phyloP scores from a whole-genome alignment of 64 coral and sea anemone species.

The Anthopleura sola region DNA sequence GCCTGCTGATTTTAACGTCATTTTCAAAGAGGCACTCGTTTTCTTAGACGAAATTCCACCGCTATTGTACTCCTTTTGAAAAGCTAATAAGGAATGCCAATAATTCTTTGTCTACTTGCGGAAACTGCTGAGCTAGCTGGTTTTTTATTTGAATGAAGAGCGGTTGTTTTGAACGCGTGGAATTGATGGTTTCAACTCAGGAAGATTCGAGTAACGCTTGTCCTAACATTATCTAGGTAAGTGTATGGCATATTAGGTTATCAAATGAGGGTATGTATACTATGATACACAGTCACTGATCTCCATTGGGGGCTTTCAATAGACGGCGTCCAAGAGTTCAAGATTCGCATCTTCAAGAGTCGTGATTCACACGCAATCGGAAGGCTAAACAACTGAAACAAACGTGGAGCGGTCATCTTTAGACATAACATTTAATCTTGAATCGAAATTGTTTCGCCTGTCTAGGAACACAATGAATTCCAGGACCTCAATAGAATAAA shows the following conservation, averaged over 20 bases:
- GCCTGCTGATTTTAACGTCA: background rate
- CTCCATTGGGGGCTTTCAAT: background rate
- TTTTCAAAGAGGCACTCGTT: background rate
- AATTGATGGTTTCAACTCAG: background rate
- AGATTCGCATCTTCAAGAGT: background rate
- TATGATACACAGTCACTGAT: background rate
- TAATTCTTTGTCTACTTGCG: background rate
- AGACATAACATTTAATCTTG: background rate
- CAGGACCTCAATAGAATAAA: background rate
- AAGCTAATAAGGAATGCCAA: conserved; percentile 5
- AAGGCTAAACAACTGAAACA: background rate
- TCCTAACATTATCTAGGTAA: background rate
- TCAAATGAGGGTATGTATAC: conserved; percentile 2
- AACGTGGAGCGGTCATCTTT: background rate
- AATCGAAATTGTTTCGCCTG: too few relatives aligned
- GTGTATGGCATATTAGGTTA: background rate
- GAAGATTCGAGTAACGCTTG: background rate
- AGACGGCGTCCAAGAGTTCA: background rate
- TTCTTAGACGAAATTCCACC: background rate
- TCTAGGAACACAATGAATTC: too few relatives aligned
- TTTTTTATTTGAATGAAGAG: background rate
- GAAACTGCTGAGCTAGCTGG: conserved; percentile 7
- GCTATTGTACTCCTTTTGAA: background rate
- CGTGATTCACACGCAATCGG: background rate
- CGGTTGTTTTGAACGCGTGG: background rate